Percentiles rank a stretch among this genome's conserved stretches.
These are phyloP conservation scores for Ashinkailepas kermadecensis DNA, from an alignment of 2,888 invertebrate genomes.

Conservation along the genomic window DNA sequence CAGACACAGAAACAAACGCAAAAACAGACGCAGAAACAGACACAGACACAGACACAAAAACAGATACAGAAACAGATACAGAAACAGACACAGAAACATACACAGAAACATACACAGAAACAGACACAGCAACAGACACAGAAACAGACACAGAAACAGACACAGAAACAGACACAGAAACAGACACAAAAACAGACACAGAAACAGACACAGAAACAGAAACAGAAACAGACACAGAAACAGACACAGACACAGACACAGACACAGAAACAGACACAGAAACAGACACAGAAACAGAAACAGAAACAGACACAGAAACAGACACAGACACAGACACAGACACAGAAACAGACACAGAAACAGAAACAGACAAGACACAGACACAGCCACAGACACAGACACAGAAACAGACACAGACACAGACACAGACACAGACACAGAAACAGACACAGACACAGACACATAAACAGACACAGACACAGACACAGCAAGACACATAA, in stretches of 20 bases:
- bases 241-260: neutral
- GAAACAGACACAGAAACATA: too few relatives aligned
- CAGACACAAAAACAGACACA: neutral
- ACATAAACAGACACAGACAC: neutral
- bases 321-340: neutral
- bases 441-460: too few relatives aligned
- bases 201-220: neutral
- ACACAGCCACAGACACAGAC: neutral
- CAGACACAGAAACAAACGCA: too few relatives aligned
- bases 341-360: neutral
- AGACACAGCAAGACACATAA: constrained; percentile 11
- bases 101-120: too few relatives aligned
- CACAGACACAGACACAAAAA: too few relatives aligned
- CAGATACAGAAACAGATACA: too few relatives aligned
- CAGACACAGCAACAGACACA: too few relatives aligned
- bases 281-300: neutral
- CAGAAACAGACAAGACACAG: neutral
- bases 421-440: too few relatives aligned
- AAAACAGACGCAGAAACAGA: too few relatives aligned
- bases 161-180: neutral
- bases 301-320: neutral
- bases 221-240: neutral
- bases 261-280: neutral
- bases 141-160: too few relatives aligned
- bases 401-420: too few relatives aligned